These are phyloP conservation scores for Thalassoma bifasciatum DNA, from an alignment of 2,113 vertebrate genomes.

Conservation along the genomic window DNA sequence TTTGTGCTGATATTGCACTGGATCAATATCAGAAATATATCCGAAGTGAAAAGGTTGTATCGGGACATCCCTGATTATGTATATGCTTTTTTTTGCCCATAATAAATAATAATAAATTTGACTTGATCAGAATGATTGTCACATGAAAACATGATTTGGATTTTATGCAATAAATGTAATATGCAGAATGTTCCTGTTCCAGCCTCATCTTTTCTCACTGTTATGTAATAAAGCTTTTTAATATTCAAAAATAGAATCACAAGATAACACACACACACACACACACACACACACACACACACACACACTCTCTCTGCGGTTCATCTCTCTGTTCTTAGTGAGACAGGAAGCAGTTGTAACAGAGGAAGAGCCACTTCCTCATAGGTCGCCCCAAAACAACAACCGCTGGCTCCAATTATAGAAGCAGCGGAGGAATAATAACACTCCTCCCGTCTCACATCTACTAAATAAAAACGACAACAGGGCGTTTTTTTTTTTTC, in stretches of 20 bases:
- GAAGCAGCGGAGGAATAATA: conserved; percentile 52
- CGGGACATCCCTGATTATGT: too few relatives aligned
- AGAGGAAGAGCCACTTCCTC: conserved; percentile 83
- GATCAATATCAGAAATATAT: too few relatives aligned
- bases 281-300: background rate
- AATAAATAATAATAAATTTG: too few relatives aligned
- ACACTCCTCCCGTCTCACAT: conserved; percentile 17
- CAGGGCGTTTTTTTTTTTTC: conserved; percentile 49
- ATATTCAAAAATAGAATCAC: too few relatives aligned
- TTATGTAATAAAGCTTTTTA: background rate
- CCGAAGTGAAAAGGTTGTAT: too few relatives aligned
- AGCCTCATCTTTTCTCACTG: too few relatives aligned
- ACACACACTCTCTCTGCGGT: background rate
- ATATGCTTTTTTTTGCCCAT: too few relatives aligned
- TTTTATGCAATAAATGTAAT: too few relatives aligned
- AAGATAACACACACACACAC: background rate
- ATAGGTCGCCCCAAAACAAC: conserved; percentile 64
- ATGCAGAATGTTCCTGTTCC: too few relatives aligned
- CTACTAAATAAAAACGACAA: conserved; percentile 24
- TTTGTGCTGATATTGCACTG: too few relatives aligned
- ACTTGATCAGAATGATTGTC: too few relatives aligned
- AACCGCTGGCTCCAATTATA: conserved; percentile 67
- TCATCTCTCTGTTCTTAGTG: conserved; percentile 64
- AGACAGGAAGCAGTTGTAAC: conserved; percentile 76
- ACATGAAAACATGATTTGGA: too few relatives aligned